A percentile compares a stretch with the other conserved stretches of the same genome.
phyloP scores from a whole-genome alignment of 1,140 invertebrate species.

The Pachypsylla venusta region DNA sequence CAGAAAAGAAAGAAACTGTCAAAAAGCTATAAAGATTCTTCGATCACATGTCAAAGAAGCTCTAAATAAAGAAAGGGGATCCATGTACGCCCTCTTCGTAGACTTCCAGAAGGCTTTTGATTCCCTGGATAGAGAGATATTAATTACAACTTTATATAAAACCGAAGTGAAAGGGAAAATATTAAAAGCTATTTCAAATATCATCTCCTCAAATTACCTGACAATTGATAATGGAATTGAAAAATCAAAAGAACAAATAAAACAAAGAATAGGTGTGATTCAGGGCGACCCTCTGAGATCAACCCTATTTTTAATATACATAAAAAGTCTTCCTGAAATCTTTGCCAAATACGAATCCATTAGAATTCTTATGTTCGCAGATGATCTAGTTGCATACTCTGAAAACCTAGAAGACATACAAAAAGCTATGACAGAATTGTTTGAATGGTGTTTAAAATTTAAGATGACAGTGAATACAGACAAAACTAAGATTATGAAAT shows the following conservation, averaged over 20 bases:
- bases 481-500: slow-evolving; percentile 1
- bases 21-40: slow-evolving; percentile 1
- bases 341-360: background rate
- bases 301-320: background rate
- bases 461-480: background rate
- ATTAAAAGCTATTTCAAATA: background rate
- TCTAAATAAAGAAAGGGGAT: background rate
- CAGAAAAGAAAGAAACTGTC: background rate
- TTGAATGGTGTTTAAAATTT: background rate
- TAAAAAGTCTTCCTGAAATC: background rate
- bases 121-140: background rate
- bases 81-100: background rate
- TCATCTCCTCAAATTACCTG: background rate
- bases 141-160: background rate
- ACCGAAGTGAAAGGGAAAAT: background rate
- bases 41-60: background rate
- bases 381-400: background rate
- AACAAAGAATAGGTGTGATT: background rate
- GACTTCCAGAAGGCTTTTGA: background rate
- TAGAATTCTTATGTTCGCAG: background rate
- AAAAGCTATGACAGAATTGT: background rate
- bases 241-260: background rate
- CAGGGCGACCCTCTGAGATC: background rate
- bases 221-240: background rate
- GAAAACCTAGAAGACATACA: background rate